phyloP scores from a whole-genome alignment of 2,888 invertebrate genomes.

The Nineta flava region DNA sequence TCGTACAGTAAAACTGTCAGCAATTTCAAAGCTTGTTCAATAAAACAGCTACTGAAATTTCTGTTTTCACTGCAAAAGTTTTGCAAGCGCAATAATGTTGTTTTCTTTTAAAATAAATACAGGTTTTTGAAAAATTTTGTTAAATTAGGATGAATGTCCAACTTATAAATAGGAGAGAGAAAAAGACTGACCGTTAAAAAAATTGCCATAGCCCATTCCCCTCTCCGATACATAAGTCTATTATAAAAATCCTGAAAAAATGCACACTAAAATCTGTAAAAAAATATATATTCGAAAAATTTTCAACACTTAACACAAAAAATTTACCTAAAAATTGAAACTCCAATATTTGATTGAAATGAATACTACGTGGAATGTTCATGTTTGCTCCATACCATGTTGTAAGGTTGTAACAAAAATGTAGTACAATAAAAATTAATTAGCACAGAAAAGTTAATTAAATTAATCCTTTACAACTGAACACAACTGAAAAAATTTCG shows the following conservation, averaged over 20 bases:
- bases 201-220: slow-evolving; percentile 45
- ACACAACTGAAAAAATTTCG: not conserved
- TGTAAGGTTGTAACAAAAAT: too few species aligned
- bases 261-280: not conserved
- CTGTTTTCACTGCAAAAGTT: slow-evolving; percentile 6
- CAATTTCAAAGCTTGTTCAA: slow-evolving; percentile 5
- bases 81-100: not conserved
- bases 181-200: slow-evolving; percentile 54
- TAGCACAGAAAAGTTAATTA: not conserved
- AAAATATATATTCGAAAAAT: not conserved
- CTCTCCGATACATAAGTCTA: slow-evolving; percentile 34
- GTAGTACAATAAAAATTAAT: too few species aligned
- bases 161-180: slow-evolving; percentile 51
- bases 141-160: slow-evolving; percentile 9
- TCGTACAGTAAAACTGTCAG: slow-evolving; percentile 6
- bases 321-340: too few species aligned
- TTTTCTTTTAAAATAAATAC: too few species aligned
- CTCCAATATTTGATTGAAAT: too few species aligned
- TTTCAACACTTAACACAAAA: not conserved
- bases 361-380: too few species aligned
- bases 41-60: slow-evolving; percentile 6
- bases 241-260: not conserved
- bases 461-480: not conserved
- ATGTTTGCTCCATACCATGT: too few species aligned
- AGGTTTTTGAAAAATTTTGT: not conserved